Evolutionary conservation across 1,140 invertebrate genomes (phyloP).

Genomic region (Nebria ingens): DNA sequence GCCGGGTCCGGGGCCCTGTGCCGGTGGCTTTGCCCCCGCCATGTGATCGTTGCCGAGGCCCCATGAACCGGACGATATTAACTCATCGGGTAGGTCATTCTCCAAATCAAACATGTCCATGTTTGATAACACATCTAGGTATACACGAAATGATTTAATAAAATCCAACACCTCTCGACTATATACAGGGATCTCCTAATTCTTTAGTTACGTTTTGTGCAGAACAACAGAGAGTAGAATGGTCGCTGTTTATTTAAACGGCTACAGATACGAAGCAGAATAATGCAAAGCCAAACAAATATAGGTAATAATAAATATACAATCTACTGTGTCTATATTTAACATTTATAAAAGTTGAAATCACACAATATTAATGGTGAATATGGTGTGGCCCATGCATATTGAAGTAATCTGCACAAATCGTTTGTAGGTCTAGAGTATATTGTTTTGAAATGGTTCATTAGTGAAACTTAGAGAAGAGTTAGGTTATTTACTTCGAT

Average conservation of each 20-base stretch:
- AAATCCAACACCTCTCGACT: not conserved
- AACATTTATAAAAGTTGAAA: too few species aligned
- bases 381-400: not conserved
- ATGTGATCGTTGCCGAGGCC: conserved; percentile 44
- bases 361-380: too few species aligned
- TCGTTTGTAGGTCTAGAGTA: not conserved
- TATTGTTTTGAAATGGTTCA: not conserved
- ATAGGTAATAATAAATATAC: not conserved
- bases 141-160: too few species aligned
- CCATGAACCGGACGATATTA: conserved; percentile 62
- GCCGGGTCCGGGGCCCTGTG: conserved; percentile 65
- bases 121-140: conserved; percentile 59
- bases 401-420: not conserved
- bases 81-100: conserved; percentile 86
- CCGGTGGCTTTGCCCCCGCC: conserved; percentile 54
- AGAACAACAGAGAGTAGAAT: not conserved
- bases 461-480: not conserved
- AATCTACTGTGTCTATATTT: not conserved
- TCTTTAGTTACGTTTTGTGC: conserved; percentile 6
- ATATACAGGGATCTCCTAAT: too few species aligned
- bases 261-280: not conserved
- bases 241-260: not conserved
- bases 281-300: not conserved
- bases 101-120: conserved; percentile 78
- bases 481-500: conserved; percentile 33